Percentiles rank a stretch among this genome's conserved stretches.
Evolutionary conservation across 2,888 invertebrate species (phyloP).

Genomic region (Platerodrilus igneus): DNA sequence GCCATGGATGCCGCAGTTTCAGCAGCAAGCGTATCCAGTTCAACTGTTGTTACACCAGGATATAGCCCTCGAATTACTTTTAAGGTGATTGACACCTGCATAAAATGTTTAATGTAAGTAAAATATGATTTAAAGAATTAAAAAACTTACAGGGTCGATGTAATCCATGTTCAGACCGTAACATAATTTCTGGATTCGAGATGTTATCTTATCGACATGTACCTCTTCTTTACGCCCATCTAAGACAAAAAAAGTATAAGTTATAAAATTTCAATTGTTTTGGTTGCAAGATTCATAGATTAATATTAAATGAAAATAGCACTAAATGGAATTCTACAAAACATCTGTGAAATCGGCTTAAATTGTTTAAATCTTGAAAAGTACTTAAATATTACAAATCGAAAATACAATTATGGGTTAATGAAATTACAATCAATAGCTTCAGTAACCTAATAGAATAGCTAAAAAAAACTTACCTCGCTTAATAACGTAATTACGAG

Average conservation of each 20-base stretch:
- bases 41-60: constrained; percentile 93
- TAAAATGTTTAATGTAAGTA: constrained; percentile 12
- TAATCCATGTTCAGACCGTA: constrained; percentile 94
- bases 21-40: constrained; percentile 95
- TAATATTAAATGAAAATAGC: constrained; percentile 4
- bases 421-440: no score
- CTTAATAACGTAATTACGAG: constrained; percentile 51
- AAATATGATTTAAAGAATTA: neutral
- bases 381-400: no score
- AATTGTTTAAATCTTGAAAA: no score
- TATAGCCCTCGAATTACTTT: constrained; percentile 95
- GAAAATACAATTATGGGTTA: no score
- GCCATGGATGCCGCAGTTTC: constrained; percentile 99
- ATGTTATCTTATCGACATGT: constrained; percentile 97
- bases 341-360: no score
- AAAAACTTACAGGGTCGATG: constrained; percentile 82
- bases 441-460: no score
- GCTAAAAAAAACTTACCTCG: constrained; percentile 50
- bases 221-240: constrained; percentile 89
- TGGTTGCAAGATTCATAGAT: neutral
- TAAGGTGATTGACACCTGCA: constrained; percentile 72
- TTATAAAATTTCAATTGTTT: neutral
- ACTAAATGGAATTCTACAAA: no score
- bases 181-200: constrained; percentile 89
- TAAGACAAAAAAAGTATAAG: no score